Base-by-base conservation (phyloP, 2,113 vertebrate genomes). In the Montifringilla adamsi region DNA sequence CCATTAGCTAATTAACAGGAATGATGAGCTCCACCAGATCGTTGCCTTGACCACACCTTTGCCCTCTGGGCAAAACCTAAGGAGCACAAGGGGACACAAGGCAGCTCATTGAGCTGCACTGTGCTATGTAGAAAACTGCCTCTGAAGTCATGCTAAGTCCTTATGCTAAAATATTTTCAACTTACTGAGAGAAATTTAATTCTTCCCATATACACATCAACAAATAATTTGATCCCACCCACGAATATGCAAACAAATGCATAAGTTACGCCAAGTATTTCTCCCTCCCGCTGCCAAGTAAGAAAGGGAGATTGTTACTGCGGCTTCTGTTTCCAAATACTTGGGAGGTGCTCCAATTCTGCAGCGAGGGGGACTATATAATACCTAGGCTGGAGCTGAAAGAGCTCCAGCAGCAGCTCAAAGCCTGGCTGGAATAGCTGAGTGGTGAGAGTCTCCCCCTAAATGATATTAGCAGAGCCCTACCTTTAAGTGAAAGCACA, bases 161-260 rank as follows among this genome's bases (percentile, higher is more conserved):
- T 91, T 84, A 78, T 75, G 73, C 93, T 88, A 84, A 87, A 87
- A 50, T 43, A 46, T 86, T 92, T 93, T 88, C 41, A 93, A 11
- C 30, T 90, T 56, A 35, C 73, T 88, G 87, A 78, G 68, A 63
- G 64, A 64, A 75, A 84, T 58, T 37, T 88, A 96, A 81, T 94
- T 95, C 76, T 90, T 96, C 90, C 85, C 85, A 77, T 83, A 63
- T 28, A 92, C 76, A 72, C 56, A 86, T 81, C 83, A 94, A 92
- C 79, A 94, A 94, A 88, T 62, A 89, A 89, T 69, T 91, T 70
- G 69, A 81, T 90, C 95, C 90, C 94, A 95, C 88, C 83, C 92
- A 95, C 22, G 64, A 95, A 86, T 80, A 93, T 95, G 93, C 93
- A 95, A 96, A 96, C 93, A 96, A 92, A 95, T 43, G 69, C 84